Evolutionary conservation across 2,113 vertebrate genomes (phyloP).

Genomic region (Centropus bengalensis): DNA sequence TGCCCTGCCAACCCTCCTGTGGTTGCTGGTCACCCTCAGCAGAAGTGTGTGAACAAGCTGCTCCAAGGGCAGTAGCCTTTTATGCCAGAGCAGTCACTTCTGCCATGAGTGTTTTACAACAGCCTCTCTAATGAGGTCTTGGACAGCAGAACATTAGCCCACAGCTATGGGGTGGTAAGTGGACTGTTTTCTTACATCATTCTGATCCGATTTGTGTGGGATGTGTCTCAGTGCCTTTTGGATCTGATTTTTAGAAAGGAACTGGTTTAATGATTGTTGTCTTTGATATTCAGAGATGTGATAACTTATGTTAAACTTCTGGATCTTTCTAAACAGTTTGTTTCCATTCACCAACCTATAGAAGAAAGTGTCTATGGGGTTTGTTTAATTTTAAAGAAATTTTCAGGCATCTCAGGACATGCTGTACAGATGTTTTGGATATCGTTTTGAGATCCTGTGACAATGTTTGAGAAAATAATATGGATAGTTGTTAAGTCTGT

Average conservation of each 20-base stretch:
- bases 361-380: neutral
- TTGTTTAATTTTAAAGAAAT: neutral
- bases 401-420: neutral
- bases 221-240: neutral
- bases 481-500: neutral
- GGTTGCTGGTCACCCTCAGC: neutral
- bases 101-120: neutral
- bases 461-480: neutral
- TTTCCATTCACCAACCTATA: neutral
- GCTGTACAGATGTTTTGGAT: neutral
- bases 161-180: neutral
- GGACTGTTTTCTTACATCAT: neutral
- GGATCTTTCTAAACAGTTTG: neutral
- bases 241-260: neutral
- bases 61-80: neutral
- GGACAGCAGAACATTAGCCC: neutral
- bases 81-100: neutral
- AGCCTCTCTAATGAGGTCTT: neutral
- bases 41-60: neutral
- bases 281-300: neutral
- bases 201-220: neutral
- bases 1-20: neutral
- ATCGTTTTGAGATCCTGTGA: neutral
- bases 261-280: neutral
- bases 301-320: neutral